Evolutionary conservation across 2,113 vertebrate genomes (phyloP), one percentile per base, ranked within the genome.

Genomic region (Menura novaehollandiae): DNA sequence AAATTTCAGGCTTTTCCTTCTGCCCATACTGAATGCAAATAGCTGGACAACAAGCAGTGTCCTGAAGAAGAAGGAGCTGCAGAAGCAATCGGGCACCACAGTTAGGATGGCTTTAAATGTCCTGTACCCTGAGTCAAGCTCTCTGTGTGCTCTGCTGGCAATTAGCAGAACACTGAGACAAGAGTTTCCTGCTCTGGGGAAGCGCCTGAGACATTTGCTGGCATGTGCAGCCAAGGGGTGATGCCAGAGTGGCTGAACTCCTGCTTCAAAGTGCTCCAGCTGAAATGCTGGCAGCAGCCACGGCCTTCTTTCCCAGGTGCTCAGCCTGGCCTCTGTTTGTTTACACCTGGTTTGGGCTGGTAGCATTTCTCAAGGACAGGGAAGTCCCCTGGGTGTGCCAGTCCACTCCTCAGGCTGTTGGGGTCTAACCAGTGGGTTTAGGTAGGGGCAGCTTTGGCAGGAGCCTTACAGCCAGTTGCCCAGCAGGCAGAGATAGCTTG

Each of bases 121-220:
- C 21, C 77, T 32, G 27, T 37, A 52, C 23, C 20, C 64, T 22
- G 52, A 27, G 23, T 7, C 3, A 1, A 24, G 16, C 30, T 67
- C n/a, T 27, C 55, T 53, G 27, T 53, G 27, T 46, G 20, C 2
- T 8, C 10, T 88, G 33, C 35, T 74, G 64, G 6, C 26, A 71
- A 5, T 30, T 37, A 44, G 9, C 55, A 44, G 41, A 30, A 30
- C 13, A 16, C 26, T 7, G 30, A 81, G n/a, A 59, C 19, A 44
- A 72, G 30, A 13, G 39, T 28, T 86, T 77, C 39, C 55, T 0
- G 0, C 27, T 80, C n/a, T 9, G n/a, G 6, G 30, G 32, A 66
- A 44, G 35, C 27, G 21, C 35, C 35, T 0, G 0, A 75, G 67
- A 27, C 3, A 1, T 16, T 52, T 2, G 3, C 20, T 46, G 64